Evolutionary conservation across 2,113 vertebrate genomes (phyloP).

Genomic region (Casuarius casuarius): DNA sequence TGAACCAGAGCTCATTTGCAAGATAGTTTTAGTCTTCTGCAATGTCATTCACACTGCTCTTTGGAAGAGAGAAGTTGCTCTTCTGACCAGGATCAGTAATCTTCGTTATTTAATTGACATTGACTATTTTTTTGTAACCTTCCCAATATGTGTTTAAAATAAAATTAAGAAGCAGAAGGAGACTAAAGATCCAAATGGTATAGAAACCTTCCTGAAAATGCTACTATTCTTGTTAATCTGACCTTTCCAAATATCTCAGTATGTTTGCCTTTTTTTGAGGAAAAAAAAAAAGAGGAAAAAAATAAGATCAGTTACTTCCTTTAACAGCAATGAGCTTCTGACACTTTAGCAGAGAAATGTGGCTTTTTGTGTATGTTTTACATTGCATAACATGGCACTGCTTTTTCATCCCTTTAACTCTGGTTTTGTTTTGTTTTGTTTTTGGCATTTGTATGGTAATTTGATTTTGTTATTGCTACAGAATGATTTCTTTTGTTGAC

Average conservation of each 20-base stretch:
- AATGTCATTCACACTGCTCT: background rate
- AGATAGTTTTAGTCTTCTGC: background rate
- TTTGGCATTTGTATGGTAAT: constrained; percentile 21
- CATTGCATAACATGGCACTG: background rate
- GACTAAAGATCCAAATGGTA: background rate
- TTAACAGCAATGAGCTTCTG: background rate
- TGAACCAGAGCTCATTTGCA: background rate
- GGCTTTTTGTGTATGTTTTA: constrained; percentile 11
- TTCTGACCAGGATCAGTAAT: background rate
- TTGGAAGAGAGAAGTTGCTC: background rate
- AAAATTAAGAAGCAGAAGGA: background rate
- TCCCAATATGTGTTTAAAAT: background rate
- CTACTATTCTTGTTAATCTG: background rate
- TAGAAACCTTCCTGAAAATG: background rate
- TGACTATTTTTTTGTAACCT: background rate
- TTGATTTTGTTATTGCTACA: background rate
- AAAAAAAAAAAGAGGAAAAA: background rate
- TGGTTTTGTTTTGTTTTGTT: background rate
- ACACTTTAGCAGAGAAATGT: background rate
- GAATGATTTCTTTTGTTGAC: background rate
- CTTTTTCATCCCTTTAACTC: constrained; percentile 38
- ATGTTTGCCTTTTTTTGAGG: background rate
- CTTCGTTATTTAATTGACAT: background rate
- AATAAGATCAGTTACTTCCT: background rate
- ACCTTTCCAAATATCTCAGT: background rate